Conservation (phyloP, 2,113 vertebrate genomes). For the Mustela lutreola region DNA sequence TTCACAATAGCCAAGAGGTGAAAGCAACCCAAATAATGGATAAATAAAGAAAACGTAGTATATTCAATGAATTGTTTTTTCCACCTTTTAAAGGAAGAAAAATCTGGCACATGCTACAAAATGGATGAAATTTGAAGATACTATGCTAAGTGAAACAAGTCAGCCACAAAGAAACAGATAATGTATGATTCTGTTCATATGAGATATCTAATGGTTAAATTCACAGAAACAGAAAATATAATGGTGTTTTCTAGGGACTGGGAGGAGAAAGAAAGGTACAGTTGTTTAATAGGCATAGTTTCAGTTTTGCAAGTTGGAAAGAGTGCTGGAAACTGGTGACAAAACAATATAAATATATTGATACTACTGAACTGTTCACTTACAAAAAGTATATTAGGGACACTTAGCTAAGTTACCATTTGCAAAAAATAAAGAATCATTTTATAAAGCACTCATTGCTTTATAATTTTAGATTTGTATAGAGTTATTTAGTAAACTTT, state of each 20-base stretch:
- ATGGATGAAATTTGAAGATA: background rate
- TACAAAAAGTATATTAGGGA: background rate
- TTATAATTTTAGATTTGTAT: background rate
- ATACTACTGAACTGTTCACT: background rate
- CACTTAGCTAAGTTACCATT: background rate
- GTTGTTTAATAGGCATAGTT: background rate
- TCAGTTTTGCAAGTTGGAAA: background rate
- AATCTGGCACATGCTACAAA: background rate
- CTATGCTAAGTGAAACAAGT: background rate
- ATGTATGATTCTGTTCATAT: background rate
- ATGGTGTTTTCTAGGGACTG: background rate
- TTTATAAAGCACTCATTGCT: background rate
- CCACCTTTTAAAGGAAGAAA: background rate
- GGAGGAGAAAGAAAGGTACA: background rate
- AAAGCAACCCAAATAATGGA: background rate
- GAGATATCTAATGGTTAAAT: background rate
- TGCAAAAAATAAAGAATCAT: background rate
- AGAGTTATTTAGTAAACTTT: background rate
- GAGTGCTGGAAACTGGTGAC: background rate
- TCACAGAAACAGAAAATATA: background rate
- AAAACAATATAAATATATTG: background rate
- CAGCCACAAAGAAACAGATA: background rate
- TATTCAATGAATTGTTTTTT: background rate
- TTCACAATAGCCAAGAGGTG: background rate
- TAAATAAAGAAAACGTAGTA: background rate